Evolutionary conservation across 2,797 vertebrate species (phyloP).

Genomic region (Chelonia mydas): DNA sequence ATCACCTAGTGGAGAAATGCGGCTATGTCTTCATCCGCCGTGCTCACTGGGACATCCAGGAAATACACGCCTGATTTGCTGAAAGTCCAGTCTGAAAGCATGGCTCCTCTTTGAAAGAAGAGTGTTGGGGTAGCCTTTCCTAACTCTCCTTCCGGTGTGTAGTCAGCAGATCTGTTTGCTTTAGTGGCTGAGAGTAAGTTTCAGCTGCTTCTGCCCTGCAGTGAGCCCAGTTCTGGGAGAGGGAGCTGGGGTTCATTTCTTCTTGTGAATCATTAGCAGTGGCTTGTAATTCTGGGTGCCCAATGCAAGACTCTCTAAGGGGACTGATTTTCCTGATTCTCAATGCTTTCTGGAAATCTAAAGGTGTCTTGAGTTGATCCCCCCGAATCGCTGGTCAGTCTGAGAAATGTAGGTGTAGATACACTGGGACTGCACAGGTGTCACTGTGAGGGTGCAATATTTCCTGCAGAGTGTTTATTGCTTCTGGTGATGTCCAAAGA

Average conservation of each 20-base stretch:
- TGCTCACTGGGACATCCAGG: not conserved
- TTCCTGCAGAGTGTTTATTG: not conserved
- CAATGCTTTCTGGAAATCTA: not conserved
- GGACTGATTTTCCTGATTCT: fast-evolving
- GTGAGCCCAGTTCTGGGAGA: too few species aligned
- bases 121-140: not conserved
- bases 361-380: fast-evolving
- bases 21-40: not conserved
- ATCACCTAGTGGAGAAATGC: not conserved
- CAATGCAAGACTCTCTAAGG: not conserved
- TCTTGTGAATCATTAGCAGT: not conserved
- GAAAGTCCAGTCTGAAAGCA: not conserved
- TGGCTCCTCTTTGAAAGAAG: not conserved
- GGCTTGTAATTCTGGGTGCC: not conserved
- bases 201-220: not conserved
- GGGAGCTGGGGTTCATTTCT: fast-evolving
- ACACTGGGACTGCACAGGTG: not conserved
- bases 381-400: fast-evolving
- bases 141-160: not conserved
- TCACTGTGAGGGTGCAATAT: not conserved
- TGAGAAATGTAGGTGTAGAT: not conserved
- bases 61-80: not conserved
- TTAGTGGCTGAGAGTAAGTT: not conserved
- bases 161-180: too few species aligned
- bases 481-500: not conserved